Conservation (phyloP, 2,113 vertebrate species). For the Tetrax tetrax region DNA sequence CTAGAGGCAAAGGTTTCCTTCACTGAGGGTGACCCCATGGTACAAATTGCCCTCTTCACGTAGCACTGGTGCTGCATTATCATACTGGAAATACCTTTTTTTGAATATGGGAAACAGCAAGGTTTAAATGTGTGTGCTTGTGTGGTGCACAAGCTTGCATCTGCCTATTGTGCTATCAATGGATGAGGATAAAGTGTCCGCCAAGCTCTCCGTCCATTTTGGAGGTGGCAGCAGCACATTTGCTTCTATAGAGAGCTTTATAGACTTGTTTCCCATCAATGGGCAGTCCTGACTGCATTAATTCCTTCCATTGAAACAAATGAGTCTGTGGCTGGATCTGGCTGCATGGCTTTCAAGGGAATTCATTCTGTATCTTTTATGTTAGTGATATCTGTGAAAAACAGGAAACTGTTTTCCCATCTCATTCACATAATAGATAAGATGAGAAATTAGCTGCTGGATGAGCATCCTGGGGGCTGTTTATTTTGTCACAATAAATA, state of each 20-base stretch:
- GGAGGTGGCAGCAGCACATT: neutral
- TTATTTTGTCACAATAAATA: conserved; percentile 73
- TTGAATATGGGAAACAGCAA: neutral
- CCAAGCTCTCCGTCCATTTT: neutral
- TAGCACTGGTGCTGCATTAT: fast-evolving
- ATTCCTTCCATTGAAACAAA: conserved; percentile 52
- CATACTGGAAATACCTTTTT: neutral
- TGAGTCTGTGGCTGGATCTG: conserved; percentile 38
- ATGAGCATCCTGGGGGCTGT: conserved; percentile 75
- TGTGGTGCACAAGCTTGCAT: neutral
- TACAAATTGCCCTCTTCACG: neutral
- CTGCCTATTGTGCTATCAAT: neutral
- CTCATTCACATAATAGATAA: conserved; percentile 80
- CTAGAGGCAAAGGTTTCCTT: neutral
- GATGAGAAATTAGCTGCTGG: conserved; percentile 78
- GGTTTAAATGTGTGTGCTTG: neutral
- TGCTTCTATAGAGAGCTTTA: conserved; percentile 12
- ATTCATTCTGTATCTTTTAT: conserved; percentile 68
- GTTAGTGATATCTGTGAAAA: conserved; percentile 74
- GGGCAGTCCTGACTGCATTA: conserved; percentile 28
- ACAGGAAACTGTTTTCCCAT: conserved; percentile 76
- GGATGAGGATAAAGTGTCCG: neutral
- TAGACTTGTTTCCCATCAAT: neutral
- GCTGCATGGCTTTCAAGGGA: conserved; percentile 65
- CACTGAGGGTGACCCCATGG: neutral